These are phyloP conservation scores for Metallyticus violacea DNA, from an alignment of 2,888 invertebrate species.

Conservation along the genomic window DNA sequence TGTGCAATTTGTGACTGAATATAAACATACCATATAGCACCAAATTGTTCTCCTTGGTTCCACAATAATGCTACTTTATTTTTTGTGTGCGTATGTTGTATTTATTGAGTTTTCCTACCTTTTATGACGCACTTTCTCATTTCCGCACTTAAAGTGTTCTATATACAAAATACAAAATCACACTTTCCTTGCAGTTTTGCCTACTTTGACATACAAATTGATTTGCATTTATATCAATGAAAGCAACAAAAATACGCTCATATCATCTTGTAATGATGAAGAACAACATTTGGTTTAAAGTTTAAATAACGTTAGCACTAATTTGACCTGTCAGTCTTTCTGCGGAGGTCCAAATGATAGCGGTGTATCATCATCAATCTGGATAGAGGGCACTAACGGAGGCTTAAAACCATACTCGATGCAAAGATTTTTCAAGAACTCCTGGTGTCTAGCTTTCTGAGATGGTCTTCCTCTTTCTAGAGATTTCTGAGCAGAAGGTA, in stretches of 20 bases:
- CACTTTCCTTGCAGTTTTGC: neutral
- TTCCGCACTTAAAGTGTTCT: neutral
- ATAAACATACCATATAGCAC: too few relatives aligned
- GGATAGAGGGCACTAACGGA: slow-evolving; percentile 74
- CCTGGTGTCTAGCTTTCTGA: neutral
- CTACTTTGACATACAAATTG: neutral
- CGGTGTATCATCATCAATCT: slow-evolving; percentile 64
- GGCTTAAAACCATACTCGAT: slow-evolving; percentile 80
- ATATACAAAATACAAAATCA: neutral
- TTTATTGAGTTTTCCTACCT: too few relatives aligned
- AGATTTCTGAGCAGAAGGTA: slow-evolving; percentile 24
- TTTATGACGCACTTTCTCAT: too few relatives aligned
- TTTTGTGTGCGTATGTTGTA: too few relatives aligned
- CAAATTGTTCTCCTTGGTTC: too few relatives aligned
- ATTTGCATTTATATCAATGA: neutral
- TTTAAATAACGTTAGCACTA: neutral
- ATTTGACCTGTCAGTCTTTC: neutral
- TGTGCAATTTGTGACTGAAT: too few relatives aligned
- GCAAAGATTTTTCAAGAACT: slow-evolving; percentile 54
- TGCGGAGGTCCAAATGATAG: neutral
- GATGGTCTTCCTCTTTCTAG: neutral
- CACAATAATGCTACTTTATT: too few relatives aligned
- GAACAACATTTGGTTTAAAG: neutral
- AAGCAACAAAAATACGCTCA: neutral
- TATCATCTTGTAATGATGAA: neutral